Conservation (phyloP, 2,113 vertebrate species). For the Microtus pennsylvanicus region DNA sequence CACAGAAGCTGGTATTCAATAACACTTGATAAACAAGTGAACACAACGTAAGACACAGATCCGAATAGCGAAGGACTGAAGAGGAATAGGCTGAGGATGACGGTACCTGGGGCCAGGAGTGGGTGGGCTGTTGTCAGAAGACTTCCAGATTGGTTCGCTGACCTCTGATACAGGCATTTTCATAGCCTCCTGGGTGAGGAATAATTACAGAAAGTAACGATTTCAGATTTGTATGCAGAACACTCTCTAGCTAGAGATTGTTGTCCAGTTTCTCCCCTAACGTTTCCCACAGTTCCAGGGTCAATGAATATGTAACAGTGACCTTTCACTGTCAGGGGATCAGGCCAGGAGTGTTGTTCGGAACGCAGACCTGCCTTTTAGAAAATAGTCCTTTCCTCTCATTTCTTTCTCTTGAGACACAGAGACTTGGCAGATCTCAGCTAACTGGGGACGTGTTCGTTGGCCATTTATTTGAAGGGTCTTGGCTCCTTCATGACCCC, state of each 20-base stretch:
- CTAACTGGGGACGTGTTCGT: background rate
- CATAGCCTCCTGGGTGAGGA: background rate
- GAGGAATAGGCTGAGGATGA: background rate
- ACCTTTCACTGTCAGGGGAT: conserved; percentile 8
- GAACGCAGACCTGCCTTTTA: background rate
- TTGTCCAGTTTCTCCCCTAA: background rate
- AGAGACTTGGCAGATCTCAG: background rate
- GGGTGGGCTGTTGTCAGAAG: background rate
- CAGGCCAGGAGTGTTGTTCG: too few species aligned
- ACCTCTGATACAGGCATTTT: background rate
- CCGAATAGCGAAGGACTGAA: background rate
- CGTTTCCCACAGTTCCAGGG: background rate
- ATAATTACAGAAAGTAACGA: background rate
- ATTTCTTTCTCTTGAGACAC: background rate
- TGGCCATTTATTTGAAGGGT: background rate
- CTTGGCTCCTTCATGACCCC: background rate
- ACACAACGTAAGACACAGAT: background rate
- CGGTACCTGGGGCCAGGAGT: background rate
- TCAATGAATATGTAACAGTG: background rate
- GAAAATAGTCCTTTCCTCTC: background rate
- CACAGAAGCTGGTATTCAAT: background rate
- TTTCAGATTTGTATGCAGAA: background rate
- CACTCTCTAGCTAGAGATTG: background rate
- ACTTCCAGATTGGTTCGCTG: background rate
- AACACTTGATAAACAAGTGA: background rate